A percentile compares a stretch with the other conserved stretches of the same genome.
These are phyloP conservation scores for Microtus oregoni DNA, from an alignment of 2,113 vertebrate species.

Conservation along the genomic window DNA sequence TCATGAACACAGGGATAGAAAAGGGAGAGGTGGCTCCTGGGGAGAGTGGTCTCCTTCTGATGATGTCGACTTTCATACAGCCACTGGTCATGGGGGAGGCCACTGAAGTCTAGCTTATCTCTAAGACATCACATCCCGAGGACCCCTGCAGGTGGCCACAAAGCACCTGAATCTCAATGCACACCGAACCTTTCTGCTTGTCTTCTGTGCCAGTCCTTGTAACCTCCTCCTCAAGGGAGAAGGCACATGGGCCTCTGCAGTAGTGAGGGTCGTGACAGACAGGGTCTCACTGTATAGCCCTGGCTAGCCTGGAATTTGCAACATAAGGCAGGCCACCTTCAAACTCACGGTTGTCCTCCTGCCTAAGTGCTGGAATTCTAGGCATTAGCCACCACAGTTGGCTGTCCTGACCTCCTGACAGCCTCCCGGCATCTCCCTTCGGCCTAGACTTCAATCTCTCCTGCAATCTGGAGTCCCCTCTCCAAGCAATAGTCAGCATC, in stretches of 20 bases:
- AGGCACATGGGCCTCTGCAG: neutral
- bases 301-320: neutral
- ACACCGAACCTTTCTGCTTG: neutral
- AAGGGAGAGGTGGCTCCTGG: neutral
- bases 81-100: neutral
- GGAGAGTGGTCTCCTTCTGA: neutral
- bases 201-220: neutral
- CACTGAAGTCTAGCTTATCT: neutral
- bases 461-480: neutral
- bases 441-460: rapidly evolving
- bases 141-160: rapidly evolving
- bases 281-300: neutral
- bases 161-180: neutral
- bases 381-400: neutral
- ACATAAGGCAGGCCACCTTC: neutral
- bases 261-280: no score
- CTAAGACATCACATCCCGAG: neutral
- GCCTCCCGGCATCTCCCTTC: neutral
- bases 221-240: neutral
- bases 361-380: neutral
- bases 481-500: neutral
- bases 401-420: neutral
- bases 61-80: neutral
- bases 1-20: neutral
- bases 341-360: neutral